These are phyloP conservation scores for Lamellibrachia satsuma DNA, from an alignment of 2,888 invertebrate species.

Conservation along the genomic window DNA sequence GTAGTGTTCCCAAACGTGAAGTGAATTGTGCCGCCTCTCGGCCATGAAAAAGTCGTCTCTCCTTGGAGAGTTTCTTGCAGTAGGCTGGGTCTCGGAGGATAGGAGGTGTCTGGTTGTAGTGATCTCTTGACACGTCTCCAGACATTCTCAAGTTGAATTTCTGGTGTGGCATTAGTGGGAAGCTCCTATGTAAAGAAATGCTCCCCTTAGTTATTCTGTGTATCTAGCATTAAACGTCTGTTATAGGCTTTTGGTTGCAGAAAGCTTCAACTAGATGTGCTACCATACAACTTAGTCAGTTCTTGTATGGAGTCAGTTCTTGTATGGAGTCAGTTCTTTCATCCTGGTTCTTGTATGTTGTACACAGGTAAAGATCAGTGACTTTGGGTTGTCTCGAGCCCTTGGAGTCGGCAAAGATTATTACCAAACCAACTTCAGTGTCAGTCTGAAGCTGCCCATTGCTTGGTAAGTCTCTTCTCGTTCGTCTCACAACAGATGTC, in stretches of 20 bases:
- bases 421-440: conserved; percentile 97
- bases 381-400: conserved; percentile 94
- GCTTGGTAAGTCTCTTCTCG: conserved; percentile 78
- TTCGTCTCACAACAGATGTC: not conserved
- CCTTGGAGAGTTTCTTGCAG: not conserved
- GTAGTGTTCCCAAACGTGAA: not conserved
- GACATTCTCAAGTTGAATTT: not conserved
- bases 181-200: not conserved
- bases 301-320: not conserved
- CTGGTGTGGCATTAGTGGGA: not conserved
- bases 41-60: too few relatives aligned
- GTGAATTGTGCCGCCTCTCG: not conserved
- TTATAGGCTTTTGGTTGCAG: not conserved
- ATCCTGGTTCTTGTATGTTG: conserved; percentile 18
- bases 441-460: conserved; percentile 94
- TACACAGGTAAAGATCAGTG: conserved; percentile 87
- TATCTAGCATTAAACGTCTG: not conserved
- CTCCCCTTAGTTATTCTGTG: not conserved
- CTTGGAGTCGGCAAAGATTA: conserved; percentile 98
- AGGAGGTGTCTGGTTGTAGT: not conserved
- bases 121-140: not conserved
- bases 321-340: too few relatives aligned
- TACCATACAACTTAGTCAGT: not conserved
- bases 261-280: not conserved
- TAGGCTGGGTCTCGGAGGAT: not conserved